A percentile compares a stretch with the other conserved stretches of the same genome.
Evolutionary conservation across 2,797 vertebrate species (phyloP).

Genomic region (Lepilemur septentrionalis): DNA sequence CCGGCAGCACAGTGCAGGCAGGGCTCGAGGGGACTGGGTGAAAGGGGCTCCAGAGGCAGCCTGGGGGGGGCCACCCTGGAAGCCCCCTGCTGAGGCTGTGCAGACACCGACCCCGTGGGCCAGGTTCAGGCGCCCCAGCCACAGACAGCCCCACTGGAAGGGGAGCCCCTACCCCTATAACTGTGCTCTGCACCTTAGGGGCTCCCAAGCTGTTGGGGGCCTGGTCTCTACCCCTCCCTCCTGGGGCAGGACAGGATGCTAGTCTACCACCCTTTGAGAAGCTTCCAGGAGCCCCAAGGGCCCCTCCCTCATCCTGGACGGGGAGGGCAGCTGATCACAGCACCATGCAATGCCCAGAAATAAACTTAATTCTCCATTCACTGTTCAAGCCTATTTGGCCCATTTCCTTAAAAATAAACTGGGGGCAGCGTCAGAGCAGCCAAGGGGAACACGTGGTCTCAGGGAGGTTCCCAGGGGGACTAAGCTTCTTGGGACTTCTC

Average conservation of each 20-base stretch:
- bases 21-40: neutral
- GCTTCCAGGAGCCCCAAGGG: neutral
- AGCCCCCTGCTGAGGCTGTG: too few relatives aligned
- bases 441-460: neutral
- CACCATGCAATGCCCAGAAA: accelerated
- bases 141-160: too few relatives aligned
- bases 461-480: neutral
- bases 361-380: accelerated
- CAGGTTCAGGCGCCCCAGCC: too few relatives aligned
- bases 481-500: accelerated
- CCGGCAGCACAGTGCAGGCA: neutral
- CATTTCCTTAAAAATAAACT: neutral
- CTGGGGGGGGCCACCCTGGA: too few relatives aligned
- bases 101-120: too few relatives aligned
- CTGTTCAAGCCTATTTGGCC: neutral
- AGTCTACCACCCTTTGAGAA: neutral
- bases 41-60: neutral
- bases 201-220: too few relatives aligned
- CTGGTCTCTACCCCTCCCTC: neutral
- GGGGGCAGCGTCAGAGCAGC: neutral
- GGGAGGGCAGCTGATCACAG: accelerated
- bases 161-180: accelerated
- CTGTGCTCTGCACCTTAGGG: accelerated
- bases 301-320: neutral
- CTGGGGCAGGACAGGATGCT: accelerated